A percentile compares a stretch with the other conserved stretches of the same genome.
Evolutionary conservation across 2,113 vertebrate genomes (phyloP).

Genomic region (Corynorhinus townsendii): DNA sequence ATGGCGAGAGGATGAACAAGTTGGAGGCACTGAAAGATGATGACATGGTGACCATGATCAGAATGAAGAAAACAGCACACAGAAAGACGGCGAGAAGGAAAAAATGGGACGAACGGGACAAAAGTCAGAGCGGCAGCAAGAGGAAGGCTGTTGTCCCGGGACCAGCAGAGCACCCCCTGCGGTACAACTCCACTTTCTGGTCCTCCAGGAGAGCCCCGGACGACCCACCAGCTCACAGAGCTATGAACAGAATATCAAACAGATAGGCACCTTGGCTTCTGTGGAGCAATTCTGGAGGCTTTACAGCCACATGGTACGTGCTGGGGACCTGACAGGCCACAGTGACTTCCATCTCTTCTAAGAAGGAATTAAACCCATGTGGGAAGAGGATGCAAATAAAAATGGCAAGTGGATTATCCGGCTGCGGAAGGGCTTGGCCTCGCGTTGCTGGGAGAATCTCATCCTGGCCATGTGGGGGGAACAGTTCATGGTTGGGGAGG

Average conservation of each 20-base stretch:
- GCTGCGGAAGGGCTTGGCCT: constrained; percentile 85
- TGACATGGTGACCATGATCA: constrained; percentile 88
- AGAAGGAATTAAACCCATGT: constrained; percentile 90
- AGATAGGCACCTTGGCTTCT: constrained; percentile 87
- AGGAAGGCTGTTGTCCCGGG: constrained; percentile 87
- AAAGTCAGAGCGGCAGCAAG: constrained; percentile 79
- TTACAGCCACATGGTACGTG: constrained; percentile 89
- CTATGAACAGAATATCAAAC: constrained; percentile 88
- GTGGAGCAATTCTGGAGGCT: constrained; percentile 89
- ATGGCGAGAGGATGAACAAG: no score
- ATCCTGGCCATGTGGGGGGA: constrained; percentile 87
- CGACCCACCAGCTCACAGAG: constrained; percentile 87
- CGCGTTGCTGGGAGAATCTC: constrained; percentile 88
- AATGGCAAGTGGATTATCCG: constrained; percentile 90
- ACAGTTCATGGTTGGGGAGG: constrained; percentile 88
- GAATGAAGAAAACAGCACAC: constrained; percentile 88
- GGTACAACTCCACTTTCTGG: constrained; percentile 89
- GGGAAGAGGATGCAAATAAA: constrained; percentile 90
- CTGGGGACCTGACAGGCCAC: constrained; percentile 87
- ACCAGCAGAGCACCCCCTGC: constrained; percentile 85
- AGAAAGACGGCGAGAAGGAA: constrained; percentile 92
- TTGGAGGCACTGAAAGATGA: constrained; percentile 82
- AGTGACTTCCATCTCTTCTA: constrained; percentile 90
- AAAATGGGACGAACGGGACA: constrained; percentile 84
- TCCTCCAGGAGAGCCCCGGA: constrained; percentile 85